Evolutionary conservation across 2,113 vertebrate species (phyloP), one percentile per base, ranked within the genome.

Genomic region (Propithecus coquereli): DNA sequence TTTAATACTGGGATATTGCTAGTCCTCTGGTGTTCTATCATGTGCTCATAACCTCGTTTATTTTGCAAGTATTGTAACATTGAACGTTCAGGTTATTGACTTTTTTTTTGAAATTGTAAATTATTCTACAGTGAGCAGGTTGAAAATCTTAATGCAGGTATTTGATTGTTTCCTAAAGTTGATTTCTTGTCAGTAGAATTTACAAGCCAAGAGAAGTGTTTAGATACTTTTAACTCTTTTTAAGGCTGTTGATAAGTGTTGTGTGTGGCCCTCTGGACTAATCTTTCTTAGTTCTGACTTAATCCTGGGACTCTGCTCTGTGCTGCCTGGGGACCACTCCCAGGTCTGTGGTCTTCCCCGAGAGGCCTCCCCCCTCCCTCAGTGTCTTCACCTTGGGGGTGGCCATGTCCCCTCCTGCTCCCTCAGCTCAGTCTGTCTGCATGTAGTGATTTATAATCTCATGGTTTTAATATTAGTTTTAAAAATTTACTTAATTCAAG

Each of bases 321-420:
- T 14, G 18, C 73, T 34, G 30, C 16, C 6, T 5, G 0, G 13
- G 40, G 43, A 0, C 3, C 65, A 11, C 1, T 23, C 8, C 65
- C 23, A 23, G 47, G 66, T 17, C 66, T 81, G 30, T n/a, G 3
- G 6, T 27, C 30, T n/a, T 14, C 25, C 61, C 59, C 1, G 11
- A 3, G 27, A 30, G 61, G 61, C 27, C 20, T 30, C 3, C 25
- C 63, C 0, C 8, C 63, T 65, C 11, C 63, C 63, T 32, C 9
- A 7, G 20, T 16, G 18, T 47, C 17, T 65, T 43, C 9, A 22
- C 59, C 10, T 22, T 45, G 43, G 20, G 81, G 61, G 8, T 16
- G 1, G 59, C 80, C 32, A n/a, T 2, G 6, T 11, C 9, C 54
- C 7, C 54, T 40, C 27, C 6, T 17, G 4, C 23, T 34, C 13